Percentiles rank a stretch among this genome's conserved stretches.
Evolutionary conservation across 2,797 vertebrate species (phyloP).

Genomic region (Mus minutoides): DNA sequence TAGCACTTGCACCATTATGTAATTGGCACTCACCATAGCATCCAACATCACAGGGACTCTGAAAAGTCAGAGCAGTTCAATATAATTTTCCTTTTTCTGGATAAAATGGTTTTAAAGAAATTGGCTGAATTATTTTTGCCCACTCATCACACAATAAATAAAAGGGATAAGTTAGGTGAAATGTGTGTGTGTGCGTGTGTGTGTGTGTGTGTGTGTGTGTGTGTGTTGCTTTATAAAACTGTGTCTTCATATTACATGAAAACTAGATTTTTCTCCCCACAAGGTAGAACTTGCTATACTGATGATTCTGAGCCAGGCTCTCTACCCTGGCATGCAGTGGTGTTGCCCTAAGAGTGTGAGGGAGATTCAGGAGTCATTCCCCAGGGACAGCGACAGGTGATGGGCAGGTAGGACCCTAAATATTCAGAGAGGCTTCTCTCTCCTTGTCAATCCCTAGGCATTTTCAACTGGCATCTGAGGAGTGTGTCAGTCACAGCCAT

Average conservation of each 20-base stretch:
- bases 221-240: not conserved
- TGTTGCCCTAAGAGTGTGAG: fast-evolving
- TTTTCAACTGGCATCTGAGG: conserved; percentile 72
- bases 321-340: fast-evolving
- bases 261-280: not conserved
- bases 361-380: not conserved
- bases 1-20: not conserved
- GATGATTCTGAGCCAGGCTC: not conserved
- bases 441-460: conserved; percentile 73
- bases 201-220: not conserved
- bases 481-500: conserved; percentile 43
- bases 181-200: not conserved
- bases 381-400: not conserved
- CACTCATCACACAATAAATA: not conserved
- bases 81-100: not conserved
- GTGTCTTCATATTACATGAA: not conserved
- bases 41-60: fast-evolving
- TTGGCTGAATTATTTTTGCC: not conserved
- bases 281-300: not conserved
- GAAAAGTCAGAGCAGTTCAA: not conserved
- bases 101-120: not conserved
- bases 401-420: conserved; percentile 69
- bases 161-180: not conserved
- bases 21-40: too few species aligned
- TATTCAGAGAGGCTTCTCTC: conserved; percentile 74